Evolutionary conservation across 2,113 vertebrate genomes (phyloP), one percentile per base, ranked within the genome.

Genomic region (Nothocercus julius): DNA sequence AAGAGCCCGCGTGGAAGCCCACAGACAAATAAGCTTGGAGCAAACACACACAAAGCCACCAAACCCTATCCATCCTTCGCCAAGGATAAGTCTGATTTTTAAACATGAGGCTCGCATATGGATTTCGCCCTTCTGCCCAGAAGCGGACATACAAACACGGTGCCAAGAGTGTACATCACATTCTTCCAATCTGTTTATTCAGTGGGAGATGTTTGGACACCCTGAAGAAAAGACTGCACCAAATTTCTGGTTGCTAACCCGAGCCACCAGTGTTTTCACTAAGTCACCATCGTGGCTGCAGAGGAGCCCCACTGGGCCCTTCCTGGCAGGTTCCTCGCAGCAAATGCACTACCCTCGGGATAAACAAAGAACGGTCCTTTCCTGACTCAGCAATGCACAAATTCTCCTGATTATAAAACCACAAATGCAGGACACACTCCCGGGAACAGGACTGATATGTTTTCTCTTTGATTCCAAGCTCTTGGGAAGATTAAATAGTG

Each of bases 401-500:
- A 96, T 95, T 95, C 92, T 93, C 94, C 88, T 82, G 88, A 84
- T 74, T 88, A 89, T 62, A 76, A 93, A 70, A 72, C 69, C 88
- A 59, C 25, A 45, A 94, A 78, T 17, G 56, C 93, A 76, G 88
- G 95, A 82, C 88, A 79, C 90, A 6, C 95, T 96, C 92, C 83
- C 82, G 93, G 96, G 95, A 96, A 93, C 4, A 38, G 80, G 83
- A 93, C 92, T 3, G 2, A 66, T 86, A 40, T 40, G 44, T 82
- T 96, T 90, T 74, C 82, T 89, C 93, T 96, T 95, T 93, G 94
- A 96, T 95, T 92, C 87, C 92, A 92, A 0, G 86, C 95, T 96
- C 97, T 96, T 87, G 89, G 97, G 94, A 97, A 96, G 96, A 97
- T 97, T 96, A 96, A 96, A 97, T 85, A 94, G 95, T 95, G 95